Conservation (phyloP, 2,888 invertebrate genomes). For the Troglohyphantes excavatus region DNA sequence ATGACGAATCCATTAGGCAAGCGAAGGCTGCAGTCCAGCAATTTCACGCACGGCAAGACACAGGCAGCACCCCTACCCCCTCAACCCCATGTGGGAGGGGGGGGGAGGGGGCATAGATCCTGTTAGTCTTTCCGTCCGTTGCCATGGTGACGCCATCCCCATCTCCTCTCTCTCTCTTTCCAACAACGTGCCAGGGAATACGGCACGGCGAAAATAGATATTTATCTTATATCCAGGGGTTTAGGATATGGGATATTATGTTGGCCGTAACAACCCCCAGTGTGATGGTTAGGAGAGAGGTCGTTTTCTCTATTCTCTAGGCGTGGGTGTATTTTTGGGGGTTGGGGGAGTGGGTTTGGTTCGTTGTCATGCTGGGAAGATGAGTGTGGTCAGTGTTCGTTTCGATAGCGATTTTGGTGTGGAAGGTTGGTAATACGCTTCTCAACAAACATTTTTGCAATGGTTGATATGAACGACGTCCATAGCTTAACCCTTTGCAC, state of each 20-base stretch:
- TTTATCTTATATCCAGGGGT: conserved; percentile 72
- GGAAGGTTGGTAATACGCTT: background rate
- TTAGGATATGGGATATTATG: conserved; percentile 59
- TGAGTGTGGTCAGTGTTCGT: background rate
- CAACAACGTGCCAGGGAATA: conserved; percentile 48
- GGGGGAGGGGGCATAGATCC: conserved; percentile 42
- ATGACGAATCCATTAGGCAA: conserved; percentile 79
- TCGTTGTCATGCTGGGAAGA: background rate
- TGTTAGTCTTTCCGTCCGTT: conserved; percentile 76
- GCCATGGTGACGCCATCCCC: conserved; percentile 61
- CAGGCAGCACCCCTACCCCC: conserved; percentile 7
- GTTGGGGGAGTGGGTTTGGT: background rate
- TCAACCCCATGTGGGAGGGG: conserved; percentile 10
- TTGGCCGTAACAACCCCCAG: conserved; percentile 34
- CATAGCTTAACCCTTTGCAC: no score
- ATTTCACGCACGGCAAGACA: conserved; percentile 72
- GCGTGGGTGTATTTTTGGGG: background rate
- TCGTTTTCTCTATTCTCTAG: conserved; percentile 16
- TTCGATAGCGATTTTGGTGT: background rate
- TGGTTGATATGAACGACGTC: no score
- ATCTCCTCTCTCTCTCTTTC: conserved; percentile 34
- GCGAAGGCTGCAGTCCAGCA: conserved; percentile 60
- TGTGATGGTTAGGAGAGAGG: conserved; percentile 43
- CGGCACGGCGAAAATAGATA: conserved; percentile 64
- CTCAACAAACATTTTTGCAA: no score